phyloP scores from a whole-genome alignment of 2,797 vertebrate genomes.

The Pangasius larnaudii region DNA sequence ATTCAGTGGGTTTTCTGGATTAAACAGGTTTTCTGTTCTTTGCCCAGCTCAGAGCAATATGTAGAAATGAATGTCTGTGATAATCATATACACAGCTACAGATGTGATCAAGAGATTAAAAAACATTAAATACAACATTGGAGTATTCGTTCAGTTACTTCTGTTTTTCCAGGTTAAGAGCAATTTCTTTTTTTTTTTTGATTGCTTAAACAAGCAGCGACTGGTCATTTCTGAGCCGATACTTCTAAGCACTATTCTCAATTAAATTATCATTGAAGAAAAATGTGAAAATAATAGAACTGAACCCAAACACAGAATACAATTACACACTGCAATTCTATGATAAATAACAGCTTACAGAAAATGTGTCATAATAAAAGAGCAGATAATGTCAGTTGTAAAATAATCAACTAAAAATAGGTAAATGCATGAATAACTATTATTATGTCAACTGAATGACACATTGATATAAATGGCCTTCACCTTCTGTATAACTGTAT shows the following conservation, averaged over 20 bases:
- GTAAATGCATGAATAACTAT: neutral
- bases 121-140: neutral
- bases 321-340: neutral
- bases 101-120: neutral
- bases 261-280: neutral
- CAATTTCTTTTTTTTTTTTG: neutral
- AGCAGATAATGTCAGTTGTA: neutral
- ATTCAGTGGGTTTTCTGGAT: neutral
- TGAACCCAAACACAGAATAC: neutral
- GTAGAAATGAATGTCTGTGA: neutral
- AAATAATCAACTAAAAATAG: neutral
- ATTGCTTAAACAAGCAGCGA: neutral
- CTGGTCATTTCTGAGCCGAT: neutral
- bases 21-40: neutral
- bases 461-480: neutral
- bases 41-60: neutral
- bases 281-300: neutral
- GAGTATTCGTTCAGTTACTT: neutral
- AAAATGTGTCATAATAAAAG: neutral
- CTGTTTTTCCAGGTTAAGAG: neutral
- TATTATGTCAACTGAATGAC: neutral
- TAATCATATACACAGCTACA: neutral
- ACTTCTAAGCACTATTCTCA: neutral
- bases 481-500: neutral
- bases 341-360: neutral